phyloP scores from a whole-genome alignment of 1,140 invertebrate species.

The Hylaeus volcanicus region DNA sequence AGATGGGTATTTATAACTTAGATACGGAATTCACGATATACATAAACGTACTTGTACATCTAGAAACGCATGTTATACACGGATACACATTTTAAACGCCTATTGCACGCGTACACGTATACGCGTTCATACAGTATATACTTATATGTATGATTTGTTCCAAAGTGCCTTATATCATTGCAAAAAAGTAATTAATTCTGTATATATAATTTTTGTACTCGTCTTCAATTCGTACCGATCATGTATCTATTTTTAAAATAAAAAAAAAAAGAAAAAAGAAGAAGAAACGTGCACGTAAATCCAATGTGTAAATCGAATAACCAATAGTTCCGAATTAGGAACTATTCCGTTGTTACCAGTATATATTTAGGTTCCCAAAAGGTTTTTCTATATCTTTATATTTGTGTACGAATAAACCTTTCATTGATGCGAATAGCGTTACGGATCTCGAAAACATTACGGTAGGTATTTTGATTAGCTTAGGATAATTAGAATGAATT shows the following conservation, averaged over 20 bases:
- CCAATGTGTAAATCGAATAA: conserved; percentile 32
- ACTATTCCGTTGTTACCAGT: conserved; percentile 35
- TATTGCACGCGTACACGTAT: conserved; percentile 38
- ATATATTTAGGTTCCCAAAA: conserved; percentile 13
- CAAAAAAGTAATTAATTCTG: conserved; percentile 59
- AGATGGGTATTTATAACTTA: conserved; percentile 38
- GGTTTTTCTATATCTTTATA: not conserved
- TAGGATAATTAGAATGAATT: not conserved
- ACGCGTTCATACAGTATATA: conserved; percentile 55
- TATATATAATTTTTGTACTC: conserved; percentile 76
- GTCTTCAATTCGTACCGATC: conserved; percentile 62
- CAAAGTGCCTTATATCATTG: conserved; percentile 78
- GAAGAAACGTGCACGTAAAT: conserved; percentile 37
- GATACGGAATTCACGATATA: conserved; percentile 45
- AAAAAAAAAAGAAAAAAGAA: not conserved
- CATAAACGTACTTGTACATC: conserved; percentile 52
- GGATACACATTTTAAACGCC: conserved; percentile 17
- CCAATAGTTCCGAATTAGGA: conserved; percentile 22
- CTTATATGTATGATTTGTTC: conserved; percentile 70
- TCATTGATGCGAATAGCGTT: conserved; percentile 30
- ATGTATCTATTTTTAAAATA: conserved; percentile 68
- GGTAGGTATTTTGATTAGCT: conserved; percentile 24
- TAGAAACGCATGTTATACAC: conserved; percentile 43
- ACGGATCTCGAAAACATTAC: not conserved
- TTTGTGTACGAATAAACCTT: not conserved